Evolutionary conservation across 1,140 invertebrate species (phyloP).

Genomic region (Reticulitermes speratus): DNA sequence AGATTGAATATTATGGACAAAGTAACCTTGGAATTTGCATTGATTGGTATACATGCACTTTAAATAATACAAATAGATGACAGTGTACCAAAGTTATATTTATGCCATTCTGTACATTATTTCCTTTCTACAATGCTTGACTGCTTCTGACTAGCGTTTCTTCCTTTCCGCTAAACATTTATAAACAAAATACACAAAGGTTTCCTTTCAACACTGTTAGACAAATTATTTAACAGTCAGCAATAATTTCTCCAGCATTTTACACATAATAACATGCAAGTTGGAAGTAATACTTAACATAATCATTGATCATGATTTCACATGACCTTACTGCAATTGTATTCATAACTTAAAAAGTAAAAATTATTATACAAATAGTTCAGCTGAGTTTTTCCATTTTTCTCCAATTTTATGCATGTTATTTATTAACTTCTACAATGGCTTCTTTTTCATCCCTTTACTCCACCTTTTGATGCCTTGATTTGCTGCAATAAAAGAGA

Average conservation of each 20-base stretch:
- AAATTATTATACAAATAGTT: slow-evolving; percentile 12
- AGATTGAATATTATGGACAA: neutral
- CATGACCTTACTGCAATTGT: neutral
- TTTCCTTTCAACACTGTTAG: neutral
- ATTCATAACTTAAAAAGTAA: slow-evolving; percentile 10
- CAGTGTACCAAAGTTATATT: neutral
- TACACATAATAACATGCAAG: neutral
- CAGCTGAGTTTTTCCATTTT: neutral
- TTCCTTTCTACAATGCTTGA: neutral
- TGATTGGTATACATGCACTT: neutral
- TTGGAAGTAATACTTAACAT: slow-evolving; percentile 17
- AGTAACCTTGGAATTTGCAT: neutral
- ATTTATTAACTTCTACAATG: neutral
- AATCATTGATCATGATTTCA: slow-evolving; percentile 8
- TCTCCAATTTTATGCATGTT: neutral
- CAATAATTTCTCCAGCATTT: slow-evolving; percentile 10
- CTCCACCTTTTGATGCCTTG: neutral
- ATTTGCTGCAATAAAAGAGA: neutral
- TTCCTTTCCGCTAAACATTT: neutral
- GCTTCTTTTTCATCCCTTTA: neutral
- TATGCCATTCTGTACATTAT: neutral
- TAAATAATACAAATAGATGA: slow-evolving; percentile 14
- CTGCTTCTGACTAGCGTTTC: slow-evolving; percentile 1
- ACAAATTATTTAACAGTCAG: neutral
- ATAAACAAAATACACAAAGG: neutral